phyloP scores from a whole-genome alignment of 2,797 vertebrate genomes.

The Cheirogaleus major region DNA sequence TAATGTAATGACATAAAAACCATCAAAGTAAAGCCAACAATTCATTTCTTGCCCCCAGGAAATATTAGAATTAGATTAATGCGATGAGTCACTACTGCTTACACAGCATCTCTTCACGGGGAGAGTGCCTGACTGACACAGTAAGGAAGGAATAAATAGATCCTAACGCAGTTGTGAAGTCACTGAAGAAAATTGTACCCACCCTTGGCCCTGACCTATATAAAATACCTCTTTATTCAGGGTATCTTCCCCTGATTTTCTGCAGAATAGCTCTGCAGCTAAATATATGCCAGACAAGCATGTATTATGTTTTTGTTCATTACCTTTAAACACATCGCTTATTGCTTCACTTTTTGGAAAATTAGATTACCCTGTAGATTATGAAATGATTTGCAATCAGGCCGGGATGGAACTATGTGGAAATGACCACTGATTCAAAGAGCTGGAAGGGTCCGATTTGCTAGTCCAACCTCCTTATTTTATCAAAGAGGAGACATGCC shows the following conservation, averaged over 20 bases:
- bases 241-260: slow-evolving; percentile 65
- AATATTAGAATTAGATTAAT: slow-evolving; percentile 64
- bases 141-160: slow-evolving; percentile 68
- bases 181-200: slow-evolving; percentile 34
- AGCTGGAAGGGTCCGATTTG: neutral
- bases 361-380: slow-evolving; percentile 66
- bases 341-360: slow-evolving; percentile 62
- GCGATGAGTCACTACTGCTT: slow-evolving; percentile 61
- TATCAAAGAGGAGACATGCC: neutral
- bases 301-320: neutral
- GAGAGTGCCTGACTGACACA: slow-evolving; percentile 27
- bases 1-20: slow-evolving; percentile 78
- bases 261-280: slow-evolving; percentile 67
- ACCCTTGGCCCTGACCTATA: slow-evolving; percentile 67
- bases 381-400: slow-evolving; percentile 53
- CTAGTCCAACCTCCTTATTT: neutral
- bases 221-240: slow-evolving; percentile 72
- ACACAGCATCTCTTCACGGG: slow-evolving; percentile 65
- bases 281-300: slow-evolving; percentile 34
- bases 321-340: neutral
- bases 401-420: neutral
- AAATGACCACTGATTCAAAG: neutral
- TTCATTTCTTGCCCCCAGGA: slow-evolving; percentile 73
- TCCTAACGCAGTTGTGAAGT: slow-evolving; percentile 10
- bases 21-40: slow-evolving; percentile 69